phyloP scores from a whole-genome alignment of 1,140 invertebrate species.

The Drosophila ercepeae region DNA sequence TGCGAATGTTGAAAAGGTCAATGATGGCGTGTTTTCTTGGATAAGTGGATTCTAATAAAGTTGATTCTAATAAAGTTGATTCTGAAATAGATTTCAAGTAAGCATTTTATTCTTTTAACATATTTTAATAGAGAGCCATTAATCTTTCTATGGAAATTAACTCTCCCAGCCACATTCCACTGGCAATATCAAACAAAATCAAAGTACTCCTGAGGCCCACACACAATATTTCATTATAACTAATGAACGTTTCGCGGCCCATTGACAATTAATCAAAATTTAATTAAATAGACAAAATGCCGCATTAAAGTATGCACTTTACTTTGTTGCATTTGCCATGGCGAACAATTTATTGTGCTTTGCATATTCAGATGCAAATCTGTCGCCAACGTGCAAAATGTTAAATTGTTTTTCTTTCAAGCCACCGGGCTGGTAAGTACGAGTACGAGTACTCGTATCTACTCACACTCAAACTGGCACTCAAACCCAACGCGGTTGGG shows the following conservation, averaged over 20 bases:
- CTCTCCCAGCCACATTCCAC: constrained; percentile 3
- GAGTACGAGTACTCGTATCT: constrained; percentile 1
- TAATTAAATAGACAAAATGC: constrained; percentile 77
- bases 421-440: constrained; percentile 31
- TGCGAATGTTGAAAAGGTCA: constrained; percentile 59
- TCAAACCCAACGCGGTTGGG: constrained; percentile 4
- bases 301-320: constrained; percentile 77
- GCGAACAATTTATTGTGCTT: constrained; percentile 65
- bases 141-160: constrained; percentile 1
- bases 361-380: constrained; percentile 65
- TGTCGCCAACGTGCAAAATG: constrained; percentile 77
- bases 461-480: constrained; percentile 9
- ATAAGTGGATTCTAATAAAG: constrained; percentile 37
- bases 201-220: constrained; percentile 7
- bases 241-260: constrained; percentile 61
- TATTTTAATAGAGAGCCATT: not conserved
- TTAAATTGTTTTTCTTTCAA: constrained; percentile 32
- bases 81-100: too few relatives aligned
- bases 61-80: too few relatives aligned
- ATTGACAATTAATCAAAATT: constrained; percentile 71
- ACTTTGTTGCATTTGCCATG: constrained; percentile 45
- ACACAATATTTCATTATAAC: constrained; percentile 44
- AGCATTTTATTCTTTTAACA: too few relatives aligned
- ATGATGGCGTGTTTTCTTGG: constrained; percentile 51
- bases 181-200: not conserved